Conservation (phyloP, 37 sponge, comb jelly and placozoan species). For the Bolinopsis microptera region DNA sequence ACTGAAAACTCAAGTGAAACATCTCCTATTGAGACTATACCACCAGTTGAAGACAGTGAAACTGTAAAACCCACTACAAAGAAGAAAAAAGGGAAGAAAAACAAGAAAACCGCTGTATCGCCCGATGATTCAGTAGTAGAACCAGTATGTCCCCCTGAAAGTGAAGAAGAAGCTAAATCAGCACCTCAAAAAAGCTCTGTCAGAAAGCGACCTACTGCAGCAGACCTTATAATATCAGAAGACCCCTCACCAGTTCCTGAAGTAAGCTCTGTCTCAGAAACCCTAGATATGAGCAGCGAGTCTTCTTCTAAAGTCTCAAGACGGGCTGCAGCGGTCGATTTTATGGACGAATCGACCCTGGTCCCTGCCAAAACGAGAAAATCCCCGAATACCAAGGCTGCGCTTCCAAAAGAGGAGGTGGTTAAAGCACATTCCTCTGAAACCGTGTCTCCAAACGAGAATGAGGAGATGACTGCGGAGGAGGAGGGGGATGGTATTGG, state of each 20-base stretch:
- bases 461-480: not conserved
- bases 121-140: not conserved
- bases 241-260: not conserved
- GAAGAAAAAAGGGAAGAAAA: not conserved
- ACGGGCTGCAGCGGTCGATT: not conserved
- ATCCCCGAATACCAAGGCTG: too few relatives aligned
- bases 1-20: not conserved
- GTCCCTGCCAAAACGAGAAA: too few relatives aligned
- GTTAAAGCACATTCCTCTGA: not conserved
- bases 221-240: not conserved
- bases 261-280: not conserved
- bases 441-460: not conserved
- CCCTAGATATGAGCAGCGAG: not conserved
- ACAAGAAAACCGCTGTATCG: not conserved
- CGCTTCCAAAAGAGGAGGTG: not conserved
- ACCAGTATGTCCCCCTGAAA: not conserved
- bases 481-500: not conserved
- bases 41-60: not conserved
- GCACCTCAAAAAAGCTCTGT: not conserved
- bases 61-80: not conserved
- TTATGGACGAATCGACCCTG: constrained; percentile 22
- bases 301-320: not conserved
- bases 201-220: constrained; percentile 5
- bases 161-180: not conserved
- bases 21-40: not conserved